These are phyloP conservation scores for Mustela nigripes DNA, from an alignment of 2,113 vertebrate species.

Conservation along the genomic window DNA sequence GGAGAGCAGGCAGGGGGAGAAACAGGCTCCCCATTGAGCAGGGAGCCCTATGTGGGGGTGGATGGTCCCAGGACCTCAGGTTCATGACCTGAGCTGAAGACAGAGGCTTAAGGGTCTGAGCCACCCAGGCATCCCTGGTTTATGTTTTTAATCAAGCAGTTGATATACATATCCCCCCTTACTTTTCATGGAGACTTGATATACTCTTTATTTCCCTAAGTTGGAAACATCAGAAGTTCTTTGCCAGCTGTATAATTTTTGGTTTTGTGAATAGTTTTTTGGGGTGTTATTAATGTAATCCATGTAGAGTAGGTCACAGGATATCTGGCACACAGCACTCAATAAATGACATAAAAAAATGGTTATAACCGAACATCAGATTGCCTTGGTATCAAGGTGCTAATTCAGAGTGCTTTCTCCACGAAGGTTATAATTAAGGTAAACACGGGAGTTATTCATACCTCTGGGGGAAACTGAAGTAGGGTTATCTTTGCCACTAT, in stretches of 20 bases:
- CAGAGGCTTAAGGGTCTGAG: background rate
- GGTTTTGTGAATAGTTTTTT: constrained; percentile 43
- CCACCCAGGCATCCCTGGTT: background rate
- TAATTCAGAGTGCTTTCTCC: constrained; percentile 23
- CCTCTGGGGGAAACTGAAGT: background rate
- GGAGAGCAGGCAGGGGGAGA: background rate
- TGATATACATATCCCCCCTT: background rate
- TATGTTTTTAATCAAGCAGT: background rate
- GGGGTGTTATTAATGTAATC: background rate
- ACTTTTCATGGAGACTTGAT: constrained; percentile 40
- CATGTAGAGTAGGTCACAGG: background rate
- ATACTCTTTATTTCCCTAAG: constrained; percentile 55
- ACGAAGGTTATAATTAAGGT: constrained; percentile 48
- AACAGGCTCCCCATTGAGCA: background rate
- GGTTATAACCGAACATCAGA: constrained; percentile 19
- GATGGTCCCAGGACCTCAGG: background rate
- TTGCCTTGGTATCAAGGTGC: constrained; percentile 54
- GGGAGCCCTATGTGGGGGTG: background rate
- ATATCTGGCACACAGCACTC: background rate
- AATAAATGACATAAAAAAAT: constrained; percentile 25
- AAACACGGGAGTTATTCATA: constrained; percentile 31
- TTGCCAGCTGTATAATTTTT: background rate
- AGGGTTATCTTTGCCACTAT: constrained; percentile 50
- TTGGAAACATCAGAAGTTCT: background rate
- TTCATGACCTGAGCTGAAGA: background rate